Base-by-base conservation (phyloP, 2,113 vertebrate species). In the Hyperopisus bebe region DNA sequence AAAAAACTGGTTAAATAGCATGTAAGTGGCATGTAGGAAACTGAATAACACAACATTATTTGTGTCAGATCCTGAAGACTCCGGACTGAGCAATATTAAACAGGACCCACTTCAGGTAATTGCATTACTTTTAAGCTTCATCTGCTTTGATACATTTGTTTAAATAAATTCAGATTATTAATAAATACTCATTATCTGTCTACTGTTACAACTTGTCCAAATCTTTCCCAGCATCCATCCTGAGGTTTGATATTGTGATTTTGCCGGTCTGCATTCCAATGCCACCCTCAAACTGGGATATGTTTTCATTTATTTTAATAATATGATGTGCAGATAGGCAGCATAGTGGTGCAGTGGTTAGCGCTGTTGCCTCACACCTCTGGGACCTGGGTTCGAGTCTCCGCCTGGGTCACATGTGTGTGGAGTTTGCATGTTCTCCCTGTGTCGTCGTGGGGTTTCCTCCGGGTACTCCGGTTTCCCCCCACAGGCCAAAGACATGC, bases 211-310 rank as follows among this genome's bases (percentile, higher is more conserved):
- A n/a, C 58, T 8, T 62, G 55, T 99, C 99, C 95, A 90, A 92
- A 2, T 21, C 2, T 0, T 13, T 82, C 99, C 98, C 0, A 86
- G 96, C 0, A 3, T 97, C 0, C 98, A 99, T 95, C 95, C 95
- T 2, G 90, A 66, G 24, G 55, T 62, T n/a, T 55, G 53, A 21
- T 55, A 55, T 21, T 55, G 53, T 21, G 53, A 21, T 55, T 62
- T 0, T 62, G 58, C 24, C 2, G 0, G n/a, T 0, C 5, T 10
- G 9, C n/a, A 8, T 31, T 10, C 62, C 9, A 11, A 11, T 11
- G n/a, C 10, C 9, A 66, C n/a, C n/a, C n/a, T 66, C 62, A 13
- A 3, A 27, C 9, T 31, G 0, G 10, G 62, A 27, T 27, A n/a
- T 31, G n/a, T 66, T 66, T 66, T 66, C n/a, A 31, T 66, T 66